Evolutionary conservation across 2,888 invertebrate species (phyloP).

Genomic region (Acrobasis repandana): DNA sequence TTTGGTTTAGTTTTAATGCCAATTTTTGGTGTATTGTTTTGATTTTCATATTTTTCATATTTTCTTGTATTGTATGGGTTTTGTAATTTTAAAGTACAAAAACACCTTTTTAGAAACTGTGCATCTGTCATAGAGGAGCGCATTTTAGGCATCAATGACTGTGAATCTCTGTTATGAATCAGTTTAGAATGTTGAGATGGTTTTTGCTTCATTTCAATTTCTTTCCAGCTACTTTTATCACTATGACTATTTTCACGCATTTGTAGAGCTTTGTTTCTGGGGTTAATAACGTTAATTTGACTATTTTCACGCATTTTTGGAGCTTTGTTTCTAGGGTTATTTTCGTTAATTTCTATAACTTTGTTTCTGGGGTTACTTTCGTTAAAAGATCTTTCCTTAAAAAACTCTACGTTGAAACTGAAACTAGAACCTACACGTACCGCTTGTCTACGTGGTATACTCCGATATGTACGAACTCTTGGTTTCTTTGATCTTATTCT

Average conservation of each 20-base stretch:
- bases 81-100: slow-evolving; percentile 19
- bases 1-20: background rate
- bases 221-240: background rate
- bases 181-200: background rate
- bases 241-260: background rate
- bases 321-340: background rate
- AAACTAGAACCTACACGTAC: slow-evolving; percentile 37
- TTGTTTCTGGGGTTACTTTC: background rate
- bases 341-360: slow-evolving; percentile 1
- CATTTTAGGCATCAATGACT: slow-evolving; percentile 27
- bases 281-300: too few species aligned
- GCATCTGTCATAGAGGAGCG: slow-evolving; percentile 26
- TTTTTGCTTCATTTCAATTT: background rate
- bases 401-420: slow-evolving; percentile 39
- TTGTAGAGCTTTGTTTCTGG: too few species aligned
- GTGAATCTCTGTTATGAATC: slow-evolving; percentile 20
- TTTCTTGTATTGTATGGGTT: background rate
- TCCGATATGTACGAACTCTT: slow-evolving; percentile 3
- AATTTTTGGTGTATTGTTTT: slow-evolving; percentile 25
- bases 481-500: background rate
- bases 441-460: slow-evolving; percentile 27
- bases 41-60: background rate
- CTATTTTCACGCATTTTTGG: background rate
- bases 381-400: slow-evolving; percentile 25
- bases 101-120: slow-evolving; percentile 1